phyloP scores from a whole-genome alignment of 2,797 vertebrate species.

The Chromobotia macracanthus region DNA sequence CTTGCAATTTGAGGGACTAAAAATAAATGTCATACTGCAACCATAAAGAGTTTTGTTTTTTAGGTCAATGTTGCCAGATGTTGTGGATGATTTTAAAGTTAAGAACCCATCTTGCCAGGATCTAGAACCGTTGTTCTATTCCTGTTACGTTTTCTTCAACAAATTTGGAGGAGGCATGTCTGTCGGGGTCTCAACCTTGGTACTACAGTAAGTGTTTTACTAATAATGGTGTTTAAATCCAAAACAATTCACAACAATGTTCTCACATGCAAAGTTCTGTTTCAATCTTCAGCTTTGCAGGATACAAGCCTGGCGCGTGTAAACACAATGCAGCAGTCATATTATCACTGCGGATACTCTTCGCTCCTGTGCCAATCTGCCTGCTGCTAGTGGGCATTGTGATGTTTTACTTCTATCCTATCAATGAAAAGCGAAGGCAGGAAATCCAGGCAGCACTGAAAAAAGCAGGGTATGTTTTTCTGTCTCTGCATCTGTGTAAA shows the following conservation, averaged over 20 bases:
- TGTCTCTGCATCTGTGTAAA: not conserved
- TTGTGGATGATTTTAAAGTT: conserved; percentile 72
- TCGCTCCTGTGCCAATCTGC: conserved; percentile 65
- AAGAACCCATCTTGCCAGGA: conserved; percentile 67
- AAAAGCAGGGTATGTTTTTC: conserved; percentile 23
- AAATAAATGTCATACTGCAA: not conserved
- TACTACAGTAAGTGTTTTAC: conserved; percentile 65
- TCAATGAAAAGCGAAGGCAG: conserved; percentile 63
- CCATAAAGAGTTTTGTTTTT: not conserved
- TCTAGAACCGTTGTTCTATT: conserved; percentile 75
- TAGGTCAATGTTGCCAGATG: conserved; percentile 76
- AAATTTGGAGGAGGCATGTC: conserved; percentile 72
- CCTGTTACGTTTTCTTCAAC: conserved; percentile 75
- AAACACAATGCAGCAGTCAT: conserved; percentile 50
- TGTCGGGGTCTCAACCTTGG: conserved; percentile 66
- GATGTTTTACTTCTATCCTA: conserved; percentile 70
- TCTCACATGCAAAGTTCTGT: not conserved
- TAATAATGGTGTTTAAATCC: not conserved
- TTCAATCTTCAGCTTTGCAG: conserved; percentile 65
- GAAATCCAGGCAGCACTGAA: conserved; percentile 62
- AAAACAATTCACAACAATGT: not conserved
- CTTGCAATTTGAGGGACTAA: not conserved
- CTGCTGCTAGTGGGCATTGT: conserved; percentile 65
- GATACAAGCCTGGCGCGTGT: conserved; percentile 66
- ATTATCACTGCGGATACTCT: conserved; percentile 62